Conservation (phyloP, 2,888 invertebrate genomes). For the Parasteatoda lunata region DNA sequence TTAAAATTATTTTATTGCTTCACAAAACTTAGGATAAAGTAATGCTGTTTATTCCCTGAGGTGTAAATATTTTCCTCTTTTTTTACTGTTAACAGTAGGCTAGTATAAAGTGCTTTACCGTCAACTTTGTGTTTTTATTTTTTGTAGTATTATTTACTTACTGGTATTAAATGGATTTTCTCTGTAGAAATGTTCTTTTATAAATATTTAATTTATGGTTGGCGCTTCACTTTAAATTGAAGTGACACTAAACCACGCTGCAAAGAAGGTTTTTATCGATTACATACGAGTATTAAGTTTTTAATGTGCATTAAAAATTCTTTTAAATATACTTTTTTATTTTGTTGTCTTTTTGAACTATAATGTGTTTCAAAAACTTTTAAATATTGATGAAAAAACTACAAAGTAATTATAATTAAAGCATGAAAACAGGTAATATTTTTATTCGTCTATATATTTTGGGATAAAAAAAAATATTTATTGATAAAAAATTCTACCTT, state of each 20-base stretch:
- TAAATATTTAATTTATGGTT: slow-evolving; percentile 5
- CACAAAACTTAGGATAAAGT: neutral
- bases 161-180: neutral
- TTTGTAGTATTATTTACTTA: neutral
- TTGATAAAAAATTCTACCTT: no score
- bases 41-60: neutral
- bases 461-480: no score
- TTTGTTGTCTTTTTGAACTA: no score
- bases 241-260: neutral
- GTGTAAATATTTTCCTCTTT: neutral
- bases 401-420: no score
- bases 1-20: neutral
- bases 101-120: neutral
- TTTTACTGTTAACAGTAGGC: neutral
- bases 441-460: no score
- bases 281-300: no score
- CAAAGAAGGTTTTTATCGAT: neutral
- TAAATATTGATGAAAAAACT: no score
- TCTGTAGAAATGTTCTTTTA: neutral
- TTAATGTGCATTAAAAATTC: no score
- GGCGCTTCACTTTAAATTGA: neutral
- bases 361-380: no score
- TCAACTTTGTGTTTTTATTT: neutral
- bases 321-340: no score
- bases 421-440: no score